Base-by-base conservation (phyloP, 2,888 invertebrate species). In the Patella ulyssiponensis region DNA sequence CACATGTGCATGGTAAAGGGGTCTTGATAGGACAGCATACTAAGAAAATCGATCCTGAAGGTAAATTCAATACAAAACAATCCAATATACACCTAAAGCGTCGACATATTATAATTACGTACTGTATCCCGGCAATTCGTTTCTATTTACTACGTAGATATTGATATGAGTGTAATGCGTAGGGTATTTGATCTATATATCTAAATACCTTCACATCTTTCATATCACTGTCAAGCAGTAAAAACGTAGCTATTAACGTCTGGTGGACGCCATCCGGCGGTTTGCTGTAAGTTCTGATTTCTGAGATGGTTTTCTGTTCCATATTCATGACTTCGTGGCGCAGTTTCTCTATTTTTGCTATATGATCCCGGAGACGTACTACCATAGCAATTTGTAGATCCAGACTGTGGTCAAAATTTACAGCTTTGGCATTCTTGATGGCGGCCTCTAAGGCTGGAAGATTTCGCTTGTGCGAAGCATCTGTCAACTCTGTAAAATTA, bases 271-370 rank as follows among this genome's bases (percentile, higher is more conserved):
- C 88, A 53, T 86, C 86, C 17, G 90, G 90, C 3, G 91, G 91
- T 27, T 86, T 87, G 51, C 83, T 75, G 81, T 90, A 91, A 1
- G 88, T 86, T 81, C 87, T 88, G 76, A 91, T 85, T 81, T 91
- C 91, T 4, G 90, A 85, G 15, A 90, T 86, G 0, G 90, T 88
- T 78, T 87, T 88, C 77, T 85, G 86, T 80, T 91, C 89, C 84
- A 91, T 85, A 64, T 86, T 86, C 23, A 90, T 80, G 11, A 90
- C 89, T 9, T 87, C 84, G 77, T 88, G 88, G 7, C 87, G 82
- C 9, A 89, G 84, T 69, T 86, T 87, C 76, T 88, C 88, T 52
- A 88, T 86, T 72, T 85, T 80, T 15, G 81, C 82, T 71, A 89
- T 80, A 72, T 88, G 88, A 56, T 88, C 88, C 51, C 79, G 80